Percentiles rank a stretch among this genome's conserved stretches.
Evolutionary conservation across 2,797 vertebrate genomes (phyloP).

Genomic region (Pitangus sulphuratus): DNA sequence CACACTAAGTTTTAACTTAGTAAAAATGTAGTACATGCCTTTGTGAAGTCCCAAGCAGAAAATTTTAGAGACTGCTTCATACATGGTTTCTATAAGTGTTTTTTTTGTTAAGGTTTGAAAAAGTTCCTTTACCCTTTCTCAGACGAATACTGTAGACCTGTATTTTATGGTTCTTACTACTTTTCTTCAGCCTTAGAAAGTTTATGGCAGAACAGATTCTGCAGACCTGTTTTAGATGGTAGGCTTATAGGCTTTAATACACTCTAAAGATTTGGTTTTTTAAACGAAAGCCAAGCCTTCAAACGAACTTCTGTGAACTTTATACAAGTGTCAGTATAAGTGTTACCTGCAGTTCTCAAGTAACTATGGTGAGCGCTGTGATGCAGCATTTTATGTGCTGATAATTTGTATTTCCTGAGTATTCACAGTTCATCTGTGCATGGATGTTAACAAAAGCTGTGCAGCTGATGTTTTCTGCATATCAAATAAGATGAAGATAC

Average conservation of each 20-base stretch:
- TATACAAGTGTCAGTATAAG: neutral
- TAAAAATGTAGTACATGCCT: neutral
- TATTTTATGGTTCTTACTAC: neutral
- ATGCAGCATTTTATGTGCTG: slow-evolving; percentile 3
- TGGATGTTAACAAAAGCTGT: neutral
- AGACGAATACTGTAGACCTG: neutral
- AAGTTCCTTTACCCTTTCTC: neutral
- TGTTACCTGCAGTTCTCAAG: neutral
- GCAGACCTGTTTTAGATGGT: neutral
- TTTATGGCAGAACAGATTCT: neutral
- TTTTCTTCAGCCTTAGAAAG: neutral
- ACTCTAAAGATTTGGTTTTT: neutral
- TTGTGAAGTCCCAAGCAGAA: neutral
- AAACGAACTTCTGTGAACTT: neutral
- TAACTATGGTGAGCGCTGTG: neutral
- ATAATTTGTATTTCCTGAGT: neutral
- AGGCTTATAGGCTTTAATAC: neutral
- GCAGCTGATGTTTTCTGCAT: neutral
- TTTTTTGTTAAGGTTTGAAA: neutral
- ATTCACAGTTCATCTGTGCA: neutral
- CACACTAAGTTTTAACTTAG: neutral
- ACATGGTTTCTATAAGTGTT: neutral
- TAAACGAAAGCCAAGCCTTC: neutral
- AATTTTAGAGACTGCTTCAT: neutral
- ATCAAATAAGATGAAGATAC: neutral